phyloP scores from a whole-genome alignment of 2,797 vertebrate species.

The Sebastes wilsoni region DNA sequence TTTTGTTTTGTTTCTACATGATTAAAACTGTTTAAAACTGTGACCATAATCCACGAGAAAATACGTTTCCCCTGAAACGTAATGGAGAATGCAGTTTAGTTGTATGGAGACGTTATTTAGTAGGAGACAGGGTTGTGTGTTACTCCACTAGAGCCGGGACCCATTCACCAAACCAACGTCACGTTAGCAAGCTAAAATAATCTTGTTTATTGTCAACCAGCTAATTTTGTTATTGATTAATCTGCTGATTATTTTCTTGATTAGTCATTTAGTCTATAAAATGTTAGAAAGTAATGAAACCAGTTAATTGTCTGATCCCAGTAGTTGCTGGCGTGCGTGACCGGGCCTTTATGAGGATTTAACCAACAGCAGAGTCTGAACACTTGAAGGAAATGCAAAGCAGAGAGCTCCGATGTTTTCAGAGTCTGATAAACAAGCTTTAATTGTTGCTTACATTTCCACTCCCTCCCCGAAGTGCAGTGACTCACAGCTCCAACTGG shows the following conservation, averaged over 20 bases:
- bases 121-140: too few relatives aligned
- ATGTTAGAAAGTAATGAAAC: neutral
- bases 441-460: slow-evolving; percentile 8
- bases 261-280: neutral
- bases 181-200: fast-evolving
- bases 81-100: too few relatives aligned
- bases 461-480: slow-evolving; percentile 22
- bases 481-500: slow-evolving; percentile 3
- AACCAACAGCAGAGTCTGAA: neutral
- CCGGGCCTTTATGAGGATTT: neutral
- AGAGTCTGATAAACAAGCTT: slow-evolving; percentile 6
- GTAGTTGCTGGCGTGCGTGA: neutral
- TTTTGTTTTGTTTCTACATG: too few relatives aligned
- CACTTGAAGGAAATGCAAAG: neutral
- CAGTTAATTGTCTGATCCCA: neutral
- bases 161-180: too few relatives aligned
- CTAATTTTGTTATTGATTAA: neutral
- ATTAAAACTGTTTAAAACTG: too few relatives aligned
- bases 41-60: fast-evolving
- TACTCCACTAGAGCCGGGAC: too few relatives aligned
- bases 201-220: too few relatives aligned
- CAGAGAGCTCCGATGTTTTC: neutral
- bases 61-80: too few relatives aligned
- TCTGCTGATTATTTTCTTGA: neutral
- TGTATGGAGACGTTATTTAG: too few relatives aligned